Conservation (phyloP, 2,888 invertebrate species). For the Andrena minutula region DNA sequence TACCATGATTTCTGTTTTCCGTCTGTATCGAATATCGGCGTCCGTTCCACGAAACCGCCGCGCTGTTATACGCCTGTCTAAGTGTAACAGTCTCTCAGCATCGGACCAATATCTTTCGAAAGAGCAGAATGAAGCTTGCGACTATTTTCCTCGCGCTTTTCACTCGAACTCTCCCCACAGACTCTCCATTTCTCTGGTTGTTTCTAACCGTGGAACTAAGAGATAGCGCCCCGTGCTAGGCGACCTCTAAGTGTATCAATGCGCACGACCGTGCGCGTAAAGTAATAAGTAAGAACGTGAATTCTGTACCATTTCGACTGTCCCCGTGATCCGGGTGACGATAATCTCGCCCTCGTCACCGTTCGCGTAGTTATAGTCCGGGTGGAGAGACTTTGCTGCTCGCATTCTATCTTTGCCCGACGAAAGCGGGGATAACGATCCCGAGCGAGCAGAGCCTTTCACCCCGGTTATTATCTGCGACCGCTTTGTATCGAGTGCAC, state of each 20-base stretch:
- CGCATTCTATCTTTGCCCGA: background rate
- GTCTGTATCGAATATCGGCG: constrained; percentile 27
- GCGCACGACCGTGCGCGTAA: constrained; percentile 29
- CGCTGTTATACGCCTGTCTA: constrained; percentile 34
- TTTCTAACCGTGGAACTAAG: constrained; percentile 32
- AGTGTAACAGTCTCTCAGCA: constrained; percentile 53
- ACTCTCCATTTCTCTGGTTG: constrained; percentile 23
- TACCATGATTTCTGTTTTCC: constrained; percentile 36
- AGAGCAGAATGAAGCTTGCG: constrained; percentile 44
- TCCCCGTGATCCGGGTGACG: constrained; percentile 9
- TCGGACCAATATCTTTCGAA: constrained; percentile 60
- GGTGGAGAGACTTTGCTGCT: background rate
- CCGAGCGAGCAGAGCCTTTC: background rate
- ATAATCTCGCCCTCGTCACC: constrained; percentile 27
- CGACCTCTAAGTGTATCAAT: constrained; percentile 24
- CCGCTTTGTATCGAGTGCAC: constrained; percentile 20
- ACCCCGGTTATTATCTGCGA: background rate
- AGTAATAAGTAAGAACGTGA: constrained; percentile 28
- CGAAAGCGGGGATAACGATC: background rate
- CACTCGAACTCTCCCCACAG: constrained; percentile 10
- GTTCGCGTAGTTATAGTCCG: background rate
- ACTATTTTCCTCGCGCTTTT: constrained; percentile 40
- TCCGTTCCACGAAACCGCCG: constrained; percentile 38
- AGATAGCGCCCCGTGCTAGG: constrained; percentile 15
- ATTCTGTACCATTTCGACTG: constrained; percentile 11